Evolutionary conservation across 2,888 invertebrate genomes (phyloP), one percentile per base, ranked within the genome.

Genomic region (Agriopis aurantiaria): DNA sequence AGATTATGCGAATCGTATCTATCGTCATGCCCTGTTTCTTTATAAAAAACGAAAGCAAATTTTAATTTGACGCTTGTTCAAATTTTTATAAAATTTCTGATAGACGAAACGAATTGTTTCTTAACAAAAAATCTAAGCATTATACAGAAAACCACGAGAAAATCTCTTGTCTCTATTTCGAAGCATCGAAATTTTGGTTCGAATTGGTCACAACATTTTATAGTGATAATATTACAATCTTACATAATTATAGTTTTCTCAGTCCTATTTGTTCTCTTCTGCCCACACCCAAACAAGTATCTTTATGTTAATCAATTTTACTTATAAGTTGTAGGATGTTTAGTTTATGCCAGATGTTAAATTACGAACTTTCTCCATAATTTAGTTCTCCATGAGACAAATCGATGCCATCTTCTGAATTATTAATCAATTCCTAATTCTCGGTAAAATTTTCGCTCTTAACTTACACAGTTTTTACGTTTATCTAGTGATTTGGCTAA

Each of bases 231-330:
- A 33, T 33, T 33, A 33, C 41, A 45, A 46, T 11, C n/a, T 55
- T 33, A 4, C 5, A 60, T 57, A n/a, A 23, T 57, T 43, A 56
- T 58, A 33, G 57, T 57, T 57, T 49, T 71, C 65, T 67, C 72
- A 69, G 74, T 68, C 45, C 52, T 69, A 56, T 60, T 69, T 64
- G 59, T 65, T 60, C 17, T 64, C 75, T 74, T 78, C 80, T 77
- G 74, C 85, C 85, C 82, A 87, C 87, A 81, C 81, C 43, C n/a
- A 63, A 74, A 85, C 86, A 80, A 77, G 86, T 82, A 73, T 71
- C 74, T n/a, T 74, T 84, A 85, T 85, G 82, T 81, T 84, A 84
- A 86, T 88, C 78, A 33, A 80, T 85, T 74, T 72, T 74, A 79
- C 79, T 82, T 78, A 79, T 77, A 78, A 80, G 78, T 57, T 59